Evolutionary conservation across 2,888 invertebrate species (phyloP).

Genomic region (Drosophila ustulata): DNA sequence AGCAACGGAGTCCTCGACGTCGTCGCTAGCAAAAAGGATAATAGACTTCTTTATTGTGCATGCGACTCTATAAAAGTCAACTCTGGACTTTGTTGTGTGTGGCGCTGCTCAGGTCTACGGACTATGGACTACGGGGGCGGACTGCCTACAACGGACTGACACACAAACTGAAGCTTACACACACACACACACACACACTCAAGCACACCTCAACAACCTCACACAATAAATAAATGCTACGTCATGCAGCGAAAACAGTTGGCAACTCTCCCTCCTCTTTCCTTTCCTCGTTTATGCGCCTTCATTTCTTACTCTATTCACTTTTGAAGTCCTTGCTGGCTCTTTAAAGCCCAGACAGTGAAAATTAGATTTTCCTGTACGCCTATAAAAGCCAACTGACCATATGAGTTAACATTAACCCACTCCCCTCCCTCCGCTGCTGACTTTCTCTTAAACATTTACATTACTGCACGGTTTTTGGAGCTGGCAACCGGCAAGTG

Average conservation of each 20-base stretch:
- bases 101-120: conserved; percentile 49
- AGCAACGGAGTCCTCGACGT: conserved; percentile 29
- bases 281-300: conserved; percentile 6
- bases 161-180: conserved; percentile 54
- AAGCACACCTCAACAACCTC: conserved; percentile 62
- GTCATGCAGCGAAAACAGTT: conserved; percentile 73
- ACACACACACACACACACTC: conserved; percentile 36
- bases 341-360: conserved; percentile 47
- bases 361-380: conserved; percentile 58
- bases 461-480: conserved; percentile 24
- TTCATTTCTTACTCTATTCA: neutral
- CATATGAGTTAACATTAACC: conserved; percentile 24
- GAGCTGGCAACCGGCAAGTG: conserved; percentile 57
- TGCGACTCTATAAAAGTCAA: conserved; percentile 84
- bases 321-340: conserved; percentile 7
- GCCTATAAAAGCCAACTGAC: conserved; percentile 52
- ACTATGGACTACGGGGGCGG: conserved; percentile 11
- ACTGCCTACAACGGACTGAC: conserved; percentile 45
- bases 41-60: conserved; percentile 84
- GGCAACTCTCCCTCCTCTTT: conserved; percentile 25
- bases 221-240: conserved; percentile 76
- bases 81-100: conserved; percentile 80
- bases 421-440: neutral
- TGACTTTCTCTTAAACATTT: conserved; percentile 18
- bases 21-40: conserved; percentile 78